Percentiles rank a stretch among this genome's conserved stretches.
phyloP scores from a whole-genome alignment of 2,888 invertebrate genomes.

The Listrodromus nycthemerus region DNA sequence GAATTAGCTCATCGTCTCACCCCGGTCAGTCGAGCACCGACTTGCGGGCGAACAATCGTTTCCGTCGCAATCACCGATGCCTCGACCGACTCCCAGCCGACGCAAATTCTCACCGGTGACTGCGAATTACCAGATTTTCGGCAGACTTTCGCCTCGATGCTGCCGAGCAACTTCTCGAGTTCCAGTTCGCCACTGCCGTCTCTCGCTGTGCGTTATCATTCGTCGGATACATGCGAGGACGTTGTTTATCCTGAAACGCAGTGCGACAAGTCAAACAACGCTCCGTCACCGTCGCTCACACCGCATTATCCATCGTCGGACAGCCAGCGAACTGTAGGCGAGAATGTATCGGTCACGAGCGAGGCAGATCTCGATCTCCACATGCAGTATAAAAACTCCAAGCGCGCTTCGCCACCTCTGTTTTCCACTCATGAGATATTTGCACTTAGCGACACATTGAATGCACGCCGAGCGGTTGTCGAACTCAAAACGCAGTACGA shows the following conservation, averaged over 20 bases:
- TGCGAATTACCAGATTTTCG: not conserved
- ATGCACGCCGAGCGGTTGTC: not conserved
- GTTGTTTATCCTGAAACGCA: not conserved
- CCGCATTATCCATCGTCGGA: not conserved
- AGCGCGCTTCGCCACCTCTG: not conserved
- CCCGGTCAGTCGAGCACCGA: not conserved
- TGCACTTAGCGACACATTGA: not conserved
- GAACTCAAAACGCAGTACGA: not conserved
- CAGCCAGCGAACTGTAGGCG: not conserved
- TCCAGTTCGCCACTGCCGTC: not conserved
- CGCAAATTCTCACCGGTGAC: not conserved
- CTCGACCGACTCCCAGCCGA: conserved; percentile 32
- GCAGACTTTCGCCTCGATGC: not conserved
- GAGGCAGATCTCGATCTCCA: not conserved
- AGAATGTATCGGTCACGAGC: not conserved
- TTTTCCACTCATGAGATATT: not conserved
- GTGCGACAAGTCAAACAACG: not conserved
- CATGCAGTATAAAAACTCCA: not conserved
- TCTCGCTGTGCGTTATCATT: not conserved
- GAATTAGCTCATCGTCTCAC: not conserved
- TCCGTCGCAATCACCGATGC: not conserved
- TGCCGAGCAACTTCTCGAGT: not conserved
- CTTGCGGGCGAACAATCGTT: not conserved
- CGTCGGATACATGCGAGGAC: not conserved
- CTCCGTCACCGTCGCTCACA: not conserved